Evolutionary conservation across 2,797 vertebrate genomes (phyloP).

Genomic region (Bradypodion pumilum): DNA sequence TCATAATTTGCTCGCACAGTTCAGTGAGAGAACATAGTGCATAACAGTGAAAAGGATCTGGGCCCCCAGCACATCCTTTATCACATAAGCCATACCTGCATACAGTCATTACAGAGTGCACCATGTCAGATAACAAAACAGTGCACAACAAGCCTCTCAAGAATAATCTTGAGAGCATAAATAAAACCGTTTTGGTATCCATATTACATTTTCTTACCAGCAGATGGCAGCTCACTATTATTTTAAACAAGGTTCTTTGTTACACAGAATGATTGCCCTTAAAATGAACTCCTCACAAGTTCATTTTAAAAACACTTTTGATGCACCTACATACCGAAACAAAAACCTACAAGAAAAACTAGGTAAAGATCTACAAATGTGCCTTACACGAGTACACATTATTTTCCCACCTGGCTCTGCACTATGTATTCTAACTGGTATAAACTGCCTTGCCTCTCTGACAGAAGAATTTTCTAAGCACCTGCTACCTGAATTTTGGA

Average conservation of each 20-base stretch:
- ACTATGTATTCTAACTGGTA: not conserved
- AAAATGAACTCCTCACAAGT: not conserved
- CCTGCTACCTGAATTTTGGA: not conserved
- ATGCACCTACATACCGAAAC: not conserved
- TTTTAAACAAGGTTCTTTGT: slow-evolving; percentile 55
- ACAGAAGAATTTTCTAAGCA: not conserved
- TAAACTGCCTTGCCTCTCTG: too few relatives aligned
- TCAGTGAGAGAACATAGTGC: not conserved
- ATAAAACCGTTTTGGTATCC: not conserved
- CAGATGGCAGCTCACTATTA: slow-evolving; percentile 75
- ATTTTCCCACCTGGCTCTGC: not conserved
- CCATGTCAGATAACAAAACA: slow-evolving; percentile 46
- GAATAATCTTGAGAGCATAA: not conserved
- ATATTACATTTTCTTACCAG: slow-evolving; percentile 59
- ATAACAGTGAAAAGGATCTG: not conserved
- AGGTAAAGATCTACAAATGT: too few relatives aligned
- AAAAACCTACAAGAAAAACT: too few relatives aligned
- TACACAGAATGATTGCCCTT: not conserved
- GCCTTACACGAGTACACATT: too few relatives aligned
- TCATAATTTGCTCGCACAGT: not conserved
- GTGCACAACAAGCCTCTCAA: slow-evolving; percentile 17
- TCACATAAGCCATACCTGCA: not conserved
- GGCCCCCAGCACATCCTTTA: not conserved
- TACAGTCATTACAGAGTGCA: not conserved
- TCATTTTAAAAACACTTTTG: not conserved